phyloP scores from a whole-genome alignment of 2,888 invertebrate genomes.

The Cantharis nigra region DNA sequence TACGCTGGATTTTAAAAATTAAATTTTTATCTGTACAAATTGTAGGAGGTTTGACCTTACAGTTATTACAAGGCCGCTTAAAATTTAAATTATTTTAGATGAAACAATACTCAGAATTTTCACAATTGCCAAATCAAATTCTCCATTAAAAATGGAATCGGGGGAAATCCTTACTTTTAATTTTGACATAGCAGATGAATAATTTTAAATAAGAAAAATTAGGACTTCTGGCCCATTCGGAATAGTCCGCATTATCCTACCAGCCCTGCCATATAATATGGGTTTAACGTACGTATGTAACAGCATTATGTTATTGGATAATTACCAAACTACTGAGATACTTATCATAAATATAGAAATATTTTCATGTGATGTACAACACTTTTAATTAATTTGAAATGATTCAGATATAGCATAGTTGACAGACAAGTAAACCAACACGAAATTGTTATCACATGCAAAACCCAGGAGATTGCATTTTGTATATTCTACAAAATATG shows the following conservation, averaged over 20 bases:
- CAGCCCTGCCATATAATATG: neutral
- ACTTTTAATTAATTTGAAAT: constrained; percentile 22
- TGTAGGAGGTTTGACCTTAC: too few relatives aligned
- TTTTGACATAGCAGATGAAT: too few relatives aligned
- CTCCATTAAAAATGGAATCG: too few relatives aligned
- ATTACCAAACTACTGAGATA: neutral
- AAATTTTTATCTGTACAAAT: too few relatives aligned
- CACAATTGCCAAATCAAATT: too few relatives aligned
- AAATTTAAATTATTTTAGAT: too few relatives aligned
- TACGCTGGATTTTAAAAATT: too few relatives aligned
- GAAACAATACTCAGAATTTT: too few relatives aligned
- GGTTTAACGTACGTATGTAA: neutral
- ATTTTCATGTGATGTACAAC: neutral
- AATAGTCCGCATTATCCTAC: neutral
- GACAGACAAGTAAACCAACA: constrained; percentile 9
- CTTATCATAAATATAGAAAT: neutral
- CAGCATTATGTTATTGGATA: neutral
- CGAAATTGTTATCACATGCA: constrained; percentile 14
- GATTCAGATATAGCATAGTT: constrained; percentile 22
- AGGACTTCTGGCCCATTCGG: too few relatives aligned
- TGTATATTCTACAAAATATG: constrained; percentile 10
- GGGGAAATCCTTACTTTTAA: too few relatives aligned
- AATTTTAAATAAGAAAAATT: too few relatives aligned
- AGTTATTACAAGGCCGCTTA: too few relatives aligned
- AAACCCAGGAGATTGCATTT: constrained; percentile 21